Conservation (phyloP, 2,797 vertebrate genomes). For the Falco berigora region DNA sequence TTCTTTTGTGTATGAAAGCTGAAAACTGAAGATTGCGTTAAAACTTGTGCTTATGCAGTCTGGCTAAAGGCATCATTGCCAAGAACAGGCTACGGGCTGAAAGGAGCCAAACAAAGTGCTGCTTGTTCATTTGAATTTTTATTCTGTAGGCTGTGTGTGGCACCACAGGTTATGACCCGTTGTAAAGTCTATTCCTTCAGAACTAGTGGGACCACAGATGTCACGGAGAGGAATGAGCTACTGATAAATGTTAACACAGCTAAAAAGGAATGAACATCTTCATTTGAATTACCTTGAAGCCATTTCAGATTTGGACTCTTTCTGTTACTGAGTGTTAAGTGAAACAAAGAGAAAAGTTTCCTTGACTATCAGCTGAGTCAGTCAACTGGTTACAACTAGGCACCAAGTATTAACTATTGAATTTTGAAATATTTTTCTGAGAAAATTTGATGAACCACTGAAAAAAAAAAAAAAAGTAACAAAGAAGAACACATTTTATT, state of each 20-base stretch:
- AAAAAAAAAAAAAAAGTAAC: too few relatives aligned
- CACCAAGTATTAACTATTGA: background rate
- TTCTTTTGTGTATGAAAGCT: background rate
- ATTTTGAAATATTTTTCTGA: background rate
- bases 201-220: background rate
- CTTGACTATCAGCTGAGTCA: background rate
- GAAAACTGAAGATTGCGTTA: background rate
- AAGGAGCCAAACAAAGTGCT: background rate
- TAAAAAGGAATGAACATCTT: background rate
- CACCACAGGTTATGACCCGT: background rate
- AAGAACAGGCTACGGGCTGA: background rate
- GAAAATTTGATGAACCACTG: background rate
- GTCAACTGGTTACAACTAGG: background rate
- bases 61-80: background rate
- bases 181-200: background rate
- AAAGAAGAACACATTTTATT: background rate
- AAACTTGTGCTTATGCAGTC: background rate
- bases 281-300: background rate
- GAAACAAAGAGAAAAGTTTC: background rate
- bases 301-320: background rate
- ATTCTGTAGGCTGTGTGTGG: background rate
- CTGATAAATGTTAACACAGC: background rate
- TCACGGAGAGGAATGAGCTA: background rate
- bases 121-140: slow-evolving; percentile 11
- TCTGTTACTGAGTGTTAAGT: background rate